Base-by-base conservation (phyloP, 64 coral and sea anemone genomes). In the Hydrozoanthus tunicans region DNA sequence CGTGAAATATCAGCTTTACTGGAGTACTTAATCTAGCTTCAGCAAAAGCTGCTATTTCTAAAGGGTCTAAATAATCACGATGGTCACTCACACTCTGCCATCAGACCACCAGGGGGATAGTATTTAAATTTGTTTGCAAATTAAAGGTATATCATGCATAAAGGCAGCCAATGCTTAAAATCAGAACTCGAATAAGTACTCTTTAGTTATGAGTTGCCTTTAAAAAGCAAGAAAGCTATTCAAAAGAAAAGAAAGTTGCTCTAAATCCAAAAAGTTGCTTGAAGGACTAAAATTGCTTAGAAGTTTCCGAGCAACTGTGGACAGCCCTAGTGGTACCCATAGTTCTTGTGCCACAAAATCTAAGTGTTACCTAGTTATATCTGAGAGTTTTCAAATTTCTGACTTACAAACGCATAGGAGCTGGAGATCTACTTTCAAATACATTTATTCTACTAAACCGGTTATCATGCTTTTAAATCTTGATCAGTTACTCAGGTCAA, bases 1-100 rank as follows among this genome's bases (percentile, higher is more conserved):
- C 76, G 89, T 56, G 89, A 80, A 69, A 5, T 82, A 91, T 54
- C 61, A 82, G 79, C 90, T 82, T 91, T 79, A 17, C 61, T 82
- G 78, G 90, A 79, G 17, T 76, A 91, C 78, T 91, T 72, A 91
- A 82, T 79, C 73, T 70, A 77, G 91, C 83, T 91, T 64, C 90
- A 54, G 90, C 79, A 79, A 52, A 86, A 58, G 58, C 73, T 88
- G 91, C 91, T 93, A 86, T 78, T 86, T 85, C 71, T 88, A 93
- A 78, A 83, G 67, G 90, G 73, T 84, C 26, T 90, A 43, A 78
- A 64, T 84, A n/a, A 83, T 92, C 90, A 83, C 55, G 0, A 73
- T 25, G 2, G 7, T 92, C 79, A 92, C 79, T 77, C 78, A 82
- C 82, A 78, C 58, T 61, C 62, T 17, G 68, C 26, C 89, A 80